phyloP scores from a whole-genome alignment of 2,888 invertebrate genomes.

The Seira ritae region DNA sequence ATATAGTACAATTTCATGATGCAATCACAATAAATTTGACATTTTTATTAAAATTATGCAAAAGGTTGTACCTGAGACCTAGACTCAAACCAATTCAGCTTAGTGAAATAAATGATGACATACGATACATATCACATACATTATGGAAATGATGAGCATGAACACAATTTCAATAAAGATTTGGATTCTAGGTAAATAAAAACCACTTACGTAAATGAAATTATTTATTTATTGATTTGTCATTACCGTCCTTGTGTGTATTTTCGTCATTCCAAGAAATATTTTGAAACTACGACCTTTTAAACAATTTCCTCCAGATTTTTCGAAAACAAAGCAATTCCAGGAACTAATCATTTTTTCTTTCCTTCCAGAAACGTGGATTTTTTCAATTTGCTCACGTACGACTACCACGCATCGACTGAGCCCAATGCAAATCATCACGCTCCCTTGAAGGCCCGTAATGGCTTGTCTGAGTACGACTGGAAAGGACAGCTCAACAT shows the following conservation, averaged over 20 bases:
- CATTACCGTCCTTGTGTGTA: neutral
- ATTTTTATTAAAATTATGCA: too few species aligned
- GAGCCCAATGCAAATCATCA: slow-evolving; percentile 95
- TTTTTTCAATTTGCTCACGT: slow-evolving; percentile 93
- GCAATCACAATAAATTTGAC: too few species aligned
- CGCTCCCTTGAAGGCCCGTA: slow-evolving; percentile 88
- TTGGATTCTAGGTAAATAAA: too few species aligned
- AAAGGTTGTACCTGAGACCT: too few species aligned
- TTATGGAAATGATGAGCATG: too few species aligned
- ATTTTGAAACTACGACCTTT: neutral
- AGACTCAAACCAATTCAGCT: too few species aligned
- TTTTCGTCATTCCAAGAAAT: neutral
- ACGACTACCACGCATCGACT: slow-evolving; percentile 94
- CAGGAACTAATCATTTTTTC: neutral
- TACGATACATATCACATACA: too few species aligned
- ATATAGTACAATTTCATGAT: too few species aligned
- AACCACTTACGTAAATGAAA: too few species aligned
- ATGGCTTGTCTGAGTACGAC: slow-evolving; percentile 89
- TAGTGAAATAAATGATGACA: too few species aligned
- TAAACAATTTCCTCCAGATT: neutral
- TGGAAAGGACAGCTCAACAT: slow-evolving; percentile 91
- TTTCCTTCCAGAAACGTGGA: slow-evolving; percentile 83
- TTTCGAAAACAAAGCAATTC: neutral
- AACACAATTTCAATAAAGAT: too few species aligned
- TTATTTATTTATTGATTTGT: neutral